Conservation (phyloP, 2,113 vertebrate genomes). For the Prolemur simus region DNA sequence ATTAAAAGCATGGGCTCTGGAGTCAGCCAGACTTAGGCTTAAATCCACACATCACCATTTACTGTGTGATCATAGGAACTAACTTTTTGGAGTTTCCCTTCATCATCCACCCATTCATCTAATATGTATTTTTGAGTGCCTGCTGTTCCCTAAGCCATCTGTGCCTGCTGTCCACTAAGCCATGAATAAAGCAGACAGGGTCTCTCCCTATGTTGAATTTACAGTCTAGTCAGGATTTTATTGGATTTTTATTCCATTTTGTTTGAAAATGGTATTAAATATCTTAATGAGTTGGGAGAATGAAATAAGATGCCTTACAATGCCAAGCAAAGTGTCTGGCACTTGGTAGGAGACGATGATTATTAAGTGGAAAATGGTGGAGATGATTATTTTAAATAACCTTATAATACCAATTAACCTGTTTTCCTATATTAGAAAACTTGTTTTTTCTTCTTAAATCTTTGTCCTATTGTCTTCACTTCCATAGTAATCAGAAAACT, state of each 20-base stretch:
- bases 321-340: neutral
- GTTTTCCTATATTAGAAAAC: neutral
- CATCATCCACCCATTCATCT: neutral
- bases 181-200: neutral
- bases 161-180: neutral
- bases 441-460: neutral
- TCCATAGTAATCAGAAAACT: neutral
- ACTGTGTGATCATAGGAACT: neutral
- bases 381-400: neutral
- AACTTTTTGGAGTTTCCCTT: neutral
- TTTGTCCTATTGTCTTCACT: neutral
- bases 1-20: neutral
- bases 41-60: neutral
- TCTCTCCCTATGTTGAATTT: neutral
- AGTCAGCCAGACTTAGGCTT: neutral
- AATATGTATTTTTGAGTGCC: neutral
- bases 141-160: neutral
- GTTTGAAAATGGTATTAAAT: neutral
- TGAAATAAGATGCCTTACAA: neutral
- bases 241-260: conserved; percentile 27
- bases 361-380: neutral
- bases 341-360: neutral
- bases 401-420: neutral
- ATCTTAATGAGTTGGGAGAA: neutral
- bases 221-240: neutral